A percentile compares a stretch with the other conserved stretches of the same genome.
phyloP scores from a whole-genome alignment of 2,888 invertebrate species.

The Mimumesa dahlbomi region DNA sequence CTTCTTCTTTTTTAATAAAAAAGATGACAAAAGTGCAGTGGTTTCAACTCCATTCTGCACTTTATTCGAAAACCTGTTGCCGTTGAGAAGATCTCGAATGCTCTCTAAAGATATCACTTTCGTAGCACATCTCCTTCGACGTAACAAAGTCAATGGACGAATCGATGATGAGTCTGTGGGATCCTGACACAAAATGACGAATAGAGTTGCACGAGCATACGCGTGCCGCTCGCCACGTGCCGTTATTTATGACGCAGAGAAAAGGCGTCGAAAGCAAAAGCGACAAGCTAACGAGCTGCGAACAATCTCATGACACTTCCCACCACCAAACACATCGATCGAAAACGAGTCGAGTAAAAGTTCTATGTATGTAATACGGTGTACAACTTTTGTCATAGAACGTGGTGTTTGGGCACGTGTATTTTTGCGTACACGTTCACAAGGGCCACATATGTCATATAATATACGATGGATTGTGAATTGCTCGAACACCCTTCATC shows the following conservation, averaged over 20 bases:
- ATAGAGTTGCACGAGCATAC: not conserved
- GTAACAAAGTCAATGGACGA: no score
- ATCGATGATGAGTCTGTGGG: no score
- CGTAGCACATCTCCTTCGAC: no score
- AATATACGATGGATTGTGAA: not conserved
- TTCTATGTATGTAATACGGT: no score
- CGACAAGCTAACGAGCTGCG: constrained; percentile 60
- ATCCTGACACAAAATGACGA: no score
- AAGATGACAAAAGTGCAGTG: no score
- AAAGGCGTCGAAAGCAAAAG: constrained; percentile 24
- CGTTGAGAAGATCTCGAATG: no score
- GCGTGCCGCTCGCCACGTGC: not conserved
- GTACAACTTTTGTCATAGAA: constrained; percentile 2
- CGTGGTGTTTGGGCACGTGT: constrained; percentile 32
- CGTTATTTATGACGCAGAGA: not conserved
- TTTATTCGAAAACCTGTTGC: no score
- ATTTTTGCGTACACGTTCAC: not conserved
- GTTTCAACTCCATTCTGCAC: no score
- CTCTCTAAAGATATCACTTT: no score
- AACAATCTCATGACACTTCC: constrained; percentile 68
- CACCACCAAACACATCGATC: constrained; percentile 48
- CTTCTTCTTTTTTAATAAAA: no score
- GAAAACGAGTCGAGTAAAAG: constrained; percentile 26
- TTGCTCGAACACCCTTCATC: not conserved
- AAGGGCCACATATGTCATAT: not conserved